Evolutionary conservation across 2,113 vertebrate genomes (phyloP).

Genomic region (Verasper variegatus): DNA sequence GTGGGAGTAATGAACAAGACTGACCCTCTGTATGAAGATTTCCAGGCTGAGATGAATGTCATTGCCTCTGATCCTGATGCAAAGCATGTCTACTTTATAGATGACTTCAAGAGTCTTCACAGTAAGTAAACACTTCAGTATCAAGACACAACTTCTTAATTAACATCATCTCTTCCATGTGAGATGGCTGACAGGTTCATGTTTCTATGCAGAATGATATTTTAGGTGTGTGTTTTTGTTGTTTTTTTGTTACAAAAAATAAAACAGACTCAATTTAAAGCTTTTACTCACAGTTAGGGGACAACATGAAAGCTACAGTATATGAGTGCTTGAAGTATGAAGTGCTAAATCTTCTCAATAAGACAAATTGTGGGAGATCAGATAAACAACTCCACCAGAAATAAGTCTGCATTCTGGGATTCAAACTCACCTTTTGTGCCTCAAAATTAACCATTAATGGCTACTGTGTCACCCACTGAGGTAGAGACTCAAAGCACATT

Average conservation of each 20-base stretch:
- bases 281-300: not conserved
- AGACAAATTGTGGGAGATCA: not conserved
- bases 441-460: no score
- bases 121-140: slow-evolving; percentile 77
- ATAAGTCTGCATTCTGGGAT: not conserved
- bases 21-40: slow-evolving; percentile 79
- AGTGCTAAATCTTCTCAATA: no score
- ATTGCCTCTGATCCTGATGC: slow-evolving; percentile 86
- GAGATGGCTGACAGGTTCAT: not conserved
- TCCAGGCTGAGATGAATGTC: slow-evolving; percentile 84
- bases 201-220: no score
- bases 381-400: not conserved
- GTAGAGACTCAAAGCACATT: no score
- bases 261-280: not conserved
- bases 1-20: slow-evolving; percentile 84
- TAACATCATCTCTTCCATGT: not conserved
- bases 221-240: no score
- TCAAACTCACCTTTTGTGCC: no score
- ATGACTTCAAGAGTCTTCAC: slow-evolving; percentile 85
- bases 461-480: no score
- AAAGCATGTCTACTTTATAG: slow-evolving; percentile 85
- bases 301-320: no score
- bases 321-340: no score
- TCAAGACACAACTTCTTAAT: not conserved
- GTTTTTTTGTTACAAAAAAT: no score